phyloP scores from a whole-genome alignment of 2,797 vertebrate genomes.

The Hapalemur alaotrensis region DNA sequence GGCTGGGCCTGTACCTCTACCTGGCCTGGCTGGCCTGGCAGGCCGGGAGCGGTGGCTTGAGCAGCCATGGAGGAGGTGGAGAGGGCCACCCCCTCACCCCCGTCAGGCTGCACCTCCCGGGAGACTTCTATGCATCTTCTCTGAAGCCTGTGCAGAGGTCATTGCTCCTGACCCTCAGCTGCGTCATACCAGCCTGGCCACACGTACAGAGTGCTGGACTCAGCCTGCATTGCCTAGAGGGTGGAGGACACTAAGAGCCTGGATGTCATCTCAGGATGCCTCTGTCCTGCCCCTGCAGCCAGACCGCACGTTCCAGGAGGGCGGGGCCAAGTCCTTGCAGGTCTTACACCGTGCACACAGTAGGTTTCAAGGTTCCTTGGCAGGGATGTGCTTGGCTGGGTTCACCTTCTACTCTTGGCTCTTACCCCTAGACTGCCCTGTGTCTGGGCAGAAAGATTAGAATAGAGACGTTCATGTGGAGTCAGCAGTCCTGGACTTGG shows the following conservation, averaged over 20 bases:
- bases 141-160: neutral
- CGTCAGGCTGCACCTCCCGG: neutral
- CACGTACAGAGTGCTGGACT: fast-evolving
- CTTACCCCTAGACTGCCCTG: neutral
- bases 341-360: neutral
- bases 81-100: too few species aligned
- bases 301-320: neutral
- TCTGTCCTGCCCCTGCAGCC: neutral
- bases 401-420: neutral
- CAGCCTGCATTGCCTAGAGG: neutral
- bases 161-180: neutral
- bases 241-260: neutral
- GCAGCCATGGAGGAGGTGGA: neutral
- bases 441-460: too few species aligned
- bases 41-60: neutral
- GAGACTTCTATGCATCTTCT: neutral
- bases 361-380: neutral
- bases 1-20: neutral
- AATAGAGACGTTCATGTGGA: neutral
- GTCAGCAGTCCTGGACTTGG: neutral
- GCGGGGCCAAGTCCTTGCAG: neutral
- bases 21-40: neutral
- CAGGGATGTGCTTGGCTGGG: neutral
- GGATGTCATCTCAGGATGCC: too few species aligned
- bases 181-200: fast-evolving